A percentile compares a stretch with the other conserved stretches of the same genome.
These are phyloP conservation scores for Gobius niger DNA, from an alignment of 2,113 vertebrate species.

Conservation along the genomic window DNA sequence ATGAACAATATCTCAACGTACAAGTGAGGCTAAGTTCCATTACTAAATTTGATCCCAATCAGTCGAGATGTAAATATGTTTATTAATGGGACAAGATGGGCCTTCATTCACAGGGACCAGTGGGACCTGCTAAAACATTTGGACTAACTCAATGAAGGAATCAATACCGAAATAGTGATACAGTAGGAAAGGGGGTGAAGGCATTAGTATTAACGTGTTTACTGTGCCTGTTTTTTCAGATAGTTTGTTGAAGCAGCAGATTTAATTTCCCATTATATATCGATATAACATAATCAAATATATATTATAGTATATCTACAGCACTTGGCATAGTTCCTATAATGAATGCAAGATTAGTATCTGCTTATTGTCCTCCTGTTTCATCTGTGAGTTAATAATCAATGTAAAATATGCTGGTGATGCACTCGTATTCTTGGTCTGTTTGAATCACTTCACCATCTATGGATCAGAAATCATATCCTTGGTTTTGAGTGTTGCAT, in stretches of 20 bases:
- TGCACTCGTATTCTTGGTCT: conserved; percentile 10
- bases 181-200: background rate
- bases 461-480: no score
- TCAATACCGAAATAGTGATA: conserved; percentile 11
- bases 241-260: conserved; percentile 19
- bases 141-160: conserved; percentile 10
- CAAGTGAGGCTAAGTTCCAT: background rate
- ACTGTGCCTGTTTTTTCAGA: conserved; percentile 40
- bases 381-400: conserved; percentile 24
- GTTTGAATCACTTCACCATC: no score
- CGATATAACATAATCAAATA: conserved; percentile 16
- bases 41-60: conserved; percentile 1
- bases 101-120: background rate
- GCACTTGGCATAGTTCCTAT: background rate
- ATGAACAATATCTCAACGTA: background rate
- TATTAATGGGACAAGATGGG: background rate
- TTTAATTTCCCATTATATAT: conserved; percentile 43
- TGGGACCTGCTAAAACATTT: conserved; percentile 11
- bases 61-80: background rate
- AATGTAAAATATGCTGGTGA: conserved; percentile 40
- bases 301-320: background rate
- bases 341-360: conserved; percentile 52
- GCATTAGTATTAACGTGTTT: conserved; percentile 38
- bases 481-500: no score
- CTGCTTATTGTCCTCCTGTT: conserved; percentile 30